Conservation (phyloP, 2,888 invertebrate species). For the Megalurothrips usitatus region DNA sequence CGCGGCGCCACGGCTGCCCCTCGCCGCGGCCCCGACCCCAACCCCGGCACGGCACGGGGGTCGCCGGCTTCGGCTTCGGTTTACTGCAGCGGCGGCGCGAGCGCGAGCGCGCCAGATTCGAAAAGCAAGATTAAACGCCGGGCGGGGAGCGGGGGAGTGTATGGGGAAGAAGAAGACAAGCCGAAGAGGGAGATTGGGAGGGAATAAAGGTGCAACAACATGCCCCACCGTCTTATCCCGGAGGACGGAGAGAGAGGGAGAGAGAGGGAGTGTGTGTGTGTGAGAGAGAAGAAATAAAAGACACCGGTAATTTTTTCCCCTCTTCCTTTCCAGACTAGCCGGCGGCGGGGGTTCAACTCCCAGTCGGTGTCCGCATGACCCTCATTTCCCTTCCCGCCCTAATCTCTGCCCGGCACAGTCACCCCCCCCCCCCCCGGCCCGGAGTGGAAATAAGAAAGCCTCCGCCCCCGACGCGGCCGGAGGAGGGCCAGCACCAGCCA, state of each 20-base stretch:
- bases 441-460: constrained; percentile 13
- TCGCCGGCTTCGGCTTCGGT: too few species aligned
- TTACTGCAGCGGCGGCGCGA: too few species aligned
- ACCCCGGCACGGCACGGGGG: constrained; percentile 42
- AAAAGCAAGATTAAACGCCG: too few species aligned
- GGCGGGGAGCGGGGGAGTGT: too few species aligned
- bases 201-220: too few species aligned
- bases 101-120: too few species aligned
- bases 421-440: background rate
- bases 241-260: background rate
- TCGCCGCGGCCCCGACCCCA: too few species aligned
- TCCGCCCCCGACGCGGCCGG: background rate
- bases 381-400: constrained; percentile 37
- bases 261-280: constrained; percentile 45
- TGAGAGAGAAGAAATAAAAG: constrained; percentile 43
- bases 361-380: constrained; percentile 51
- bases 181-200: too few species aligned
- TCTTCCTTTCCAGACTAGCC: constrained; percentile 35
- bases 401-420: background rate
- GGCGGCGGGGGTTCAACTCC: constrained; percentile 35
- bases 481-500: background rate
- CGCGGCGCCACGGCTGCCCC: constrained; percentile 52
- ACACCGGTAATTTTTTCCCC: constrained; percentile 34
- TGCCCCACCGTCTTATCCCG: background rate
- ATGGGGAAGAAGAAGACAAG: too few species aligned